phyloP scores from a whole-genome alignment of 1,140 invertebrate species.

The Pogonus chalceus region DNA sequence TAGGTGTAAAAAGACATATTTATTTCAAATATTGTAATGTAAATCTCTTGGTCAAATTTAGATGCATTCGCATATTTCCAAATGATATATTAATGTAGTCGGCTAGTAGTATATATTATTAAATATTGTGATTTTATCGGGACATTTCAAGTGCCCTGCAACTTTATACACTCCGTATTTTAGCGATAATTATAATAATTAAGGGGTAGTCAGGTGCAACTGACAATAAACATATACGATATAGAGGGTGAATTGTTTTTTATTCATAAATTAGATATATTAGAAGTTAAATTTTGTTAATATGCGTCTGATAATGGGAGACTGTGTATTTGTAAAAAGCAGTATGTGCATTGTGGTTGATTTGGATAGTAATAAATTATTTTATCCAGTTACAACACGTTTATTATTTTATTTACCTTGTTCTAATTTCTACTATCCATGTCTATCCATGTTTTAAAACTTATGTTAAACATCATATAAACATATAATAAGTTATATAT shows the following conservation, averaged over 20 bases:
- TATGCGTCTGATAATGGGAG: neutral
- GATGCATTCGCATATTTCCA: no score
- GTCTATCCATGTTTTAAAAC: no score
- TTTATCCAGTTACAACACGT: neutral
- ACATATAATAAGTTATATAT: no score
- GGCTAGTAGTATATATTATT: no score
- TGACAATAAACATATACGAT: slow-evolving; percentile 3
- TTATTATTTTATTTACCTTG: no score
- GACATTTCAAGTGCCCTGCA: neutral
- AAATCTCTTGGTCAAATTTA: no score
- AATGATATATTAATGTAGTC: no score
- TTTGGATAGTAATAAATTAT: neutral
- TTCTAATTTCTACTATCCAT: no score
- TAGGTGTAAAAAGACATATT: no score
- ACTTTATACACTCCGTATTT: neutral
- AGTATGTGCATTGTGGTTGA: neutral
- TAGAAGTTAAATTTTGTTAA: neutral
- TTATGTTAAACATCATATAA: no score
- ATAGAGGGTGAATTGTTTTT: neutral
- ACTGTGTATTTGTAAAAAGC: neutral
- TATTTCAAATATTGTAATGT: no score
- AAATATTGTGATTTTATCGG: neutral
- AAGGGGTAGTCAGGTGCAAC: neutral
- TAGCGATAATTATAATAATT: no score
- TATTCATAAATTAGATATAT: neutral